Evolutionary conservation across 2,113 vertebrate species (phyloP).

Genomic region (Cephalopterus ornatus): DNA sequence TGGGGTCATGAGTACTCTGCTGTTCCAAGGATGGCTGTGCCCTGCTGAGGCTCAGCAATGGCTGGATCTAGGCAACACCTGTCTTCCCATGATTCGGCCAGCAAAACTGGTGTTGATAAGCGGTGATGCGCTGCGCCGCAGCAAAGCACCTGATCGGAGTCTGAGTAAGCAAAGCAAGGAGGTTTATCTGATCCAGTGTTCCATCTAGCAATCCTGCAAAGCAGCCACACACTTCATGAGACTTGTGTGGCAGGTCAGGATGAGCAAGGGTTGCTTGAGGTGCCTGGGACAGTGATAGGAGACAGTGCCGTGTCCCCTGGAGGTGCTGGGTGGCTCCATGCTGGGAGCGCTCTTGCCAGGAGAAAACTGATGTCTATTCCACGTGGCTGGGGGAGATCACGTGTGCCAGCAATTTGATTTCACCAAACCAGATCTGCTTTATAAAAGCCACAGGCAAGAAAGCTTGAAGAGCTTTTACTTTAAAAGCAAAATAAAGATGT

Average conservation of each 20-base stretch:
- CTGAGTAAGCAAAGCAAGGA: neutral
- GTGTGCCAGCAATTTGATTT: neutral
- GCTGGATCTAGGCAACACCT: neutral
- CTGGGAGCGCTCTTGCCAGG: neutral
- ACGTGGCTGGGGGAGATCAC: rapidly evolving
- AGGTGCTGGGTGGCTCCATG: neutral
- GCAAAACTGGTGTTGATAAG: neutral
- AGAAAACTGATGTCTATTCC: neutral
- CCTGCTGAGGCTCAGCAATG: neutral
- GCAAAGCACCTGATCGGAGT: neutral
- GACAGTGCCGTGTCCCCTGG: neutral
- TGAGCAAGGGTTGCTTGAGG: neutral
- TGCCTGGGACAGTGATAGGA: neutral
- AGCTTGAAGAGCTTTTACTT: neutral
- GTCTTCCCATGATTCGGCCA: neutral
- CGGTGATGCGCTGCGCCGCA: neutral
- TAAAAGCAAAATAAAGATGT: neutral
- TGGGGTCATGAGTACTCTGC: neutral
- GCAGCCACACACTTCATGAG: rapidly evolving
- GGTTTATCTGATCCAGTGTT: neutral
- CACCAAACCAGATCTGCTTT: neutral
- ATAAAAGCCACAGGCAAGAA: neutral
- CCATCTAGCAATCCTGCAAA: neutral
- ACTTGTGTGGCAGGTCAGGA: rapidly evolving
- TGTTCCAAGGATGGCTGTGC: neutral